Evolutionary conservation across 2,113 vertebrate species (phyloP).

Genomic region (Gnathonemus longibarbis): DNA sequence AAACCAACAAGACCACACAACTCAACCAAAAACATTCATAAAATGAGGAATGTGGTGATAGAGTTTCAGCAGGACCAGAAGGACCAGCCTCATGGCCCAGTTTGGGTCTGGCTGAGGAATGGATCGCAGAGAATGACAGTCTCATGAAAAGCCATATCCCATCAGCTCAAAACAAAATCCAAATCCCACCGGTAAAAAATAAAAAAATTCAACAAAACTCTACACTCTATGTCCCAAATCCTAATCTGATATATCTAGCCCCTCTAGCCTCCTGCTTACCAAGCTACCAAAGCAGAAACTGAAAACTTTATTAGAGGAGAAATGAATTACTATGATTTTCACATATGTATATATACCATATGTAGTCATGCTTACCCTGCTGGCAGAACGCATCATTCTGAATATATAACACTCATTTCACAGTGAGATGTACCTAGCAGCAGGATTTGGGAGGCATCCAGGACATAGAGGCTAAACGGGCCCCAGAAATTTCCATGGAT

Average conservation of each 20-base stretch:
- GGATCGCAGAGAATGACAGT: neutral
- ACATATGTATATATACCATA: neutral
- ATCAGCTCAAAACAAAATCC: neutral
- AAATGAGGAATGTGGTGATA: neutral
- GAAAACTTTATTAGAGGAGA: neutral
- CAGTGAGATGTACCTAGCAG: neutral
- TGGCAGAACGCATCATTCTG: neutral
- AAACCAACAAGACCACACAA: neutral
- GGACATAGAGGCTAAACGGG: neutral
- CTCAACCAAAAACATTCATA: neutral
- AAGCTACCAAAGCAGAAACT: neutral
- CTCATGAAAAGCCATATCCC: neutral
- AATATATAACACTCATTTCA: neutral
- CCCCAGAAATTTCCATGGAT: slow-evolving; percentile 4
- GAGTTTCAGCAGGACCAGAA: neutral
- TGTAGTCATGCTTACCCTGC: neutral
- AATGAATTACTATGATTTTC: neutral
- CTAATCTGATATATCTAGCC: neutral
- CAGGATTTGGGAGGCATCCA: neutral
- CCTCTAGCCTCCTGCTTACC: neutral
- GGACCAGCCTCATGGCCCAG: neutral
- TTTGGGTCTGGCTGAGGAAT: neutral
- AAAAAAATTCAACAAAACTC: neutral
- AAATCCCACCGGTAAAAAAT: neutral
- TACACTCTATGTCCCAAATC: neutral